Conservation (phyloP, 53 echinoderm and acorn worm species). For the Echinometra lucunter region DNA sequence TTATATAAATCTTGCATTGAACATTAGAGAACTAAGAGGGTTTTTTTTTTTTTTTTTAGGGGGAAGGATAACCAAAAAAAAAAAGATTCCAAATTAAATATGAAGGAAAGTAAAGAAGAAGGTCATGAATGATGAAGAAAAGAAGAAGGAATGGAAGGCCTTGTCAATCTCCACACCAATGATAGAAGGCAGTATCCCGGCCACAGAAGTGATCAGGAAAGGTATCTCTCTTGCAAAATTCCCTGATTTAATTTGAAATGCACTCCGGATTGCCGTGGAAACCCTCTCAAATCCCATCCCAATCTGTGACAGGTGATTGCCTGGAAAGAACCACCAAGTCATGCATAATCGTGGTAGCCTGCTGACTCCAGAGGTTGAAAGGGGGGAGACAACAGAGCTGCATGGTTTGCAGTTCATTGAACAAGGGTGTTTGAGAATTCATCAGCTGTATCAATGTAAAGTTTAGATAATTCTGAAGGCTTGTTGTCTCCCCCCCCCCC, state of each 20-base stretch:
- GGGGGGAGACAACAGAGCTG: neutral
- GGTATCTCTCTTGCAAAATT: constrained; percentile 54
- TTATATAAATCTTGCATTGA: neutral
- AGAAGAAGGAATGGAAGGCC: neutral
- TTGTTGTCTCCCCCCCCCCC: neutral
- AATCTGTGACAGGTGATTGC: constrained; percentile 66
- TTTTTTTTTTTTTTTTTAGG: too few relatives aligned
- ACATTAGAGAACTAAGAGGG: neutral
- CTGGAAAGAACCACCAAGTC: constrained; percentile 40
- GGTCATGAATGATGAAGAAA: neutral
- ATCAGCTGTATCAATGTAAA: neutral
- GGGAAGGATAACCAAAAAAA: neutral
- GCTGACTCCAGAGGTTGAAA: neutral
- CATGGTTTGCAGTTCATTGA: neutral
- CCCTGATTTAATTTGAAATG: constrained; percentile 60
- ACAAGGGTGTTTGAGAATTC: constrained; percentile 12
- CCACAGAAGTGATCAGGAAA: neutral
- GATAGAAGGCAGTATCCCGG: neutral
- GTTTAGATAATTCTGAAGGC: neutral
- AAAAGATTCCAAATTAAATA: neutral
- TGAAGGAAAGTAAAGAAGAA: neutral
- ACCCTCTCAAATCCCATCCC: constrained; percentile 52
- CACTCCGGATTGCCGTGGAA: constrained; percentile 18
- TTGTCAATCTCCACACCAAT: neutral
- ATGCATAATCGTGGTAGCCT: constrained; percentile 1